phyloP scores from a whole-genome alignment of 2,113 vertebrate genomes.

The Illadopsis cleaveri region DNA sequence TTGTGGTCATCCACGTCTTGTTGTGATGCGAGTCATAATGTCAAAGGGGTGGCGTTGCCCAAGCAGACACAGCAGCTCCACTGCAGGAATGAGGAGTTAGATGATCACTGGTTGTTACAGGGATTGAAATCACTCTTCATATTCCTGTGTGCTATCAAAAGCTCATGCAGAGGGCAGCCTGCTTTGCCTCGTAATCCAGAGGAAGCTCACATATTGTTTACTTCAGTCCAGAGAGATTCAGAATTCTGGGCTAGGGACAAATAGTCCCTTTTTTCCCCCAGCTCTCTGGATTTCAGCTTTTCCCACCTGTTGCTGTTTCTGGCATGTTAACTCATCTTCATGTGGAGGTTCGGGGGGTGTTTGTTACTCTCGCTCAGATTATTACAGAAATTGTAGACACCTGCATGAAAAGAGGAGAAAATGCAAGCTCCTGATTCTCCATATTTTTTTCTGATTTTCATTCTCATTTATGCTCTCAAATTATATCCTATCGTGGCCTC shows the following conservation, averaged over 20 bases:
- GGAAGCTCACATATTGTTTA: neutral
- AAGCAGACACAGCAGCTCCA: neutral
- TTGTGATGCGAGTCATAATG: neutral
- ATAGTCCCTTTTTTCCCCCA: accelerated
- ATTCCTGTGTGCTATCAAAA: neutral
- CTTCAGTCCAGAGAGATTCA: neutral
- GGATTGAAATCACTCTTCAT: neutral
- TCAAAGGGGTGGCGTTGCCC: neutral
- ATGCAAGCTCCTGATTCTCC: neutral
- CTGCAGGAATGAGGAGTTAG: neutral
- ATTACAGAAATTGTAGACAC: neutral
- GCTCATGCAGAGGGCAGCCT: neutral
- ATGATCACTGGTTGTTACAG: accelerated
- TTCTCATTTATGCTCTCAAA: neutral
- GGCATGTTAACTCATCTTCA: neutral
- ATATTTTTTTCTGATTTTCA: neutral
- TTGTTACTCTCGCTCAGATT: neutral
- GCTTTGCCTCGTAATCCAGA: neutral
- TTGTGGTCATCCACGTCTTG: neutral
- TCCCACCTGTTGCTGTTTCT: neutral
- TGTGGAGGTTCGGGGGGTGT: neutral
- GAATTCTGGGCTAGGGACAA: neutral
- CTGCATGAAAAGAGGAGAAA: neutral
- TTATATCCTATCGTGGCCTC: neutral
- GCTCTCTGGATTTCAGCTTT: neutral